phyloP scores from a whole-genome alignment of 2,113 vertebrate genomes.

The Microcebus ravelobensis region DNA sequence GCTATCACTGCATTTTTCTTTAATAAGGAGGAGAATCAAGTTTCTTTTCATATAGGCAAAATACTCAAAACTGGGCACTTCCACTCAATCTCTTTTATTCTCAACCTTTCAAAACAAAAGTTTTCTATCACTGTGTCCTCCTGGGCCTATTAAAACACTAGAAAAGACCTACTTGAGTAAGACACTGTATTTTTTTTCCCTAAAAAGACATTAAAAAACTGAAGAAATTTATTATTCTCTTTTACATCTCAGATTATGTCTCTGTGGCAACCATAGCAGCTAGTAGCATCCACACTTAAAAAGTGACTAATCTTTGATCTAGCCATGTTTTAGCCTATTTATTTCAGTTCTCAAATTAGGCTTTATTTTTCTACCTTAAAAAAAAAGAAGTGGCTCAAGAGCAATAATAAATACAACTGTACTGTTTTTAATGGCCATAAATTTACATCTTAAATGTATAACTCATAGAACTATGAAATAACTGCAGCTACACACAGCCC shows the following conservation, averaged over 20 bases:
- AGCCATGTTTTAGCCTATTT: neutral
- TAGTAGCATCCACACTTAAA: neutral
- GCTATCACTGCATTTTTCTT: neutral
- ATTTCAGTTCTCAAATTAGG: constrained; percentile 15
- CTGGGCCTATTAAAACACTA: constrained; percentile 4
- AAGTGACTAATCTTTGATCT: neutral
- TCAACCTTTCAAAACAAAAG: constrained; percentile 31
- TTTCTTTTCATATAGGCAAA: constrained; percentile 44
- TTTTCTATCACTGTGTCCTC: neutral
- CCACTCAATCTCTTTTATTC: neutral
- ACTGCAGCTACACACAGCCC: neutral
- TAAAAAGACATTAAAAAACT: constrained; percentile 28
- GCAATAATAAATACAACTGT: constrained; percentile 34
- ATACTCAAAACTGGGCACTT: neutral
- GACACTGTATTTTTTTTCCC: neutral
- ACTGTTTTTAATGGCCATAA: constrained; percentile 44
- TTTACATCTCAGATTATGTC: neutral
- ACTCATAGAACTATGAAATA: constrained; percentile 50
- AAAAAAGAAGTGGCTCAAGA: neutral
- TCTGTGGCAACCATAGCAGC: neutral
- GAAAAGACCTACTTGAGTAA: constrained; percentile 4
- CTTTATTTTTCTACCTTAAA: constrained; percentile 45
- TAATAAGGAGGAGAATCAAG: neutral
- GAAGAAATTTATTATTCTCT: constrained; percentile 10
- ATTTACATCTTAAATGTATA: constrained; percentile 34